phyloP scores from a whole-genome alignment of 2,797 vertebrate species.

The Ctenosaura bakeri region DNA sequence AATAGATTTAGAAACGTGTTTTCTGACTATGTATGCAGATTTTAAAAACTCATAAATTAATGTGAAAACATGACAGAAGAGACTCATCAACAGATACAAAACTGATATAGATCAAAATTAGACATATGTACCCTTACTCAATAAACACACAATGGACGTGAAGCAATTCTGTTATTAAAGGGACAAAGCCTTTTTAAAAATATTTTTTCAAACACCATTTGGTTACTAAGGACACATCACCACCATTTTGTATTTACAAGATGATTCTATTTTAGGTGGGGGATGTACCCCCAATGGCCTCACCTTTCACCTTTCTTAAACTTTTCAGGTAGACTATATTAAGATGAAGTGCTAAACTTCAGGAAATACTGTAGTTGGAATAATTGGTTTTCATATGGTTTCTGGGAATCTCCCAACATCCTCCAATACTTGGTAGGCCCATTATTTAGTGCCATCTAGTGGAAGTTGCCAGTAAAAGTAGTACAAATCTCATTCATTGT shows the following conservation, averaged over 20 bases:
- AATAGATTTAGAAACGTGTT: neutral
- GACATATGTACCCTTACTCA: neutral
- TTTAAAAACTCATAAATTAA: neutral
- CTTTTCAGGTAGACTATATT: conserved; percentile 66
- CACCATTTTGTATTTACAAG: conserved; percentile 29
- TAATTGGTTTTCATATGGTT: conserved; percentile 9
- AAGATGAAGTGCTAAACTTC: conserved; percentile 31
- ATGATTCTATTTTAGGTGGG: conserved; percentile 31
- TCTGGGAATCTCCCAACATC: neutral
- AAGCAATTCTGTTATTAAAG: conserved; percentile 47
- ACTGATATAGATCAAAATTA: neutral
- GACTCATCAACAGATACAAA: neutral
- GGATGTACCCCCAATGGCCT: conserved; percentile 49
- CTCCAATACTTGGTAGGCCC: conserved; percentile 1
- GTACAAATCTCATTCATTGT: neutral
- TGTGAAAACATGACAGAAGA: neutral
- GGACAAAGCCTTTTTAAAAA: conserved; percentile 51
- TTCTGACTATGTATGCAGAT: neutral
- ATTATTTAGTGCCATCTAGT: conserved; percentile 78
- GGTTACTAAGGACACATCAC: conserved; percentile 48
- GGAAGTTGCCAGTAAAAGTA: conserved; percentile 35
- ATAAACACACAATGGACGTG: neutral
- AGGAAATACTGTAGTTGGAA: neutral
- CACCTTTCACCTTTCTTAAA: conserved; percentile 51
- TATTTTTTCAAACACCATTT: conserved; percentile 66